Base-by-base conservation (phyloP, 1,140 invertebrate species). In the Drosophila biarmipes region DNA sequence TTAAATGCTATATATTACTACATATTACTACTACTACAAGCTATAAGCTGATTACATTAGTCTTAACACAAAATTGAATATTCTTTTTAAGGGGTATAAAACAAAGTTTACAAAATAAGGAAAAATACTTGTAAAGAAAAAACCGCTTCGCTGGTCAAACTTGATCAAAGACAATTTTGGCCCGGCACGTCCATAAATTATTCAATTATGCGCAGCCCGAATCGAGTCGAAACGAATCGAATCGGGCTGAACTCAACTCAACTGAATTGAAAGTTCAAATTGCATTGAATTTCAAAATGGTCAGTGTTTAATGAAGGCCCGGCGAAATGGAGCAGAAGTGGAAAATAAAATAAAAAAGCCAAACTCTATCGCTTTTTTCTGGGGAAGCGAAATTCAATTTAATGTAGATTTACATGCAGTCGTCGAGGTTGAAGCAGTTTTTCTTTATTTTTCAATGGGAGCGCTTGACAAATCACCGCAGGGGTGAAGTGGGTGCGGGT, bases 281-380 rank as follows among this genome's bases (percentile, higher is more conserved):
- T 87, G 76, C 85, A 89, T 89, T 89, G 84, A 89, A 89, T 89
- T 89, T 84, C 62, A 79, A 87, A 87, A 85, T 80, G 85, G 76
- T 63, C 85, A 73, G 76, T 37, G 69, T 73, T 89, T 89, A 89
- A 89, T 89, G 79, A 89, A 89, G 74, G 73, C 43, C 42, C 78
- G 63, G 59, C 68, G 72, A 86, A 84, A 86, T 78, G 80, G 58
- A 78, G 66, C 82, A 75, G 74, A 87, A 79, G 19, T 45, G 12
- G 42, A 63, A 63, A 68, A 55, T 31, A 11, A 46, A 73, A 45
- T 46, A 27, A 68, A 52, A 49, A 31, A 54, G 57, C 48, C 53
- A 43, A 74, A 45, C 55, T 37, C 58, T 6, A 24, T 17, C 35
- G 42, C 42, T 63, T 62, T 77, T 76, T 74, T 53, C 21, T 58